phyloP scores from a whole-genome alignment of 2,888 invertebrate species.

The Venustoraphidia nigricollis region DNA sequence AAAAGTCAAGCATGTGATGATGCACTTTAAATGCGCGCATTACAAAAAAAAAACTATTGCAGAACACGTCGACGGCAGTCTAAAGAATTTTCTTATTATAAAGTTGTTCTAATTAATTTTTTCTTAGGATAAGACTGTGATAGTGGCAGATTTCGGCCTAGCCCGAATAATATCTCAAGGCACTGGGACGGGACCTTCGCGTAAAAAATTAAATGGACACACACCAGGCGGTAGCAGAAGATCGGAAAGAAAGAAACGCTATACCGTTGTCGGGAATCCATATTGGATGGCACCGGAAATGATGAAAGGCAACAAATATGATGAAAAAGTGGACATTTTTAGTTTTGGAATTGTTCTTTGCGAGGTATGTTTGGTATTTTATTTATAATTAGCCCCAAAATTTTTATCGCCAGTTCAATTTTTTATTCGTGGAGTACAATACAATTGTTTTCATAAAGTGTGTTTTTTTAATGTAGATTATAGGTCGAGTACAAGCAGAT shows the following conservation, averaged over 20 bases:
- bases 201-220: slow-evolving; percentile 22
- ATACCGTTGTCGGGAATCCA: slow-evolving; percentile 92
- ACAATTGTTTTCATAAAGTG: neutral
- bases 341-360: slow-evolving; percentile 91
- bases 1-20: neutral
- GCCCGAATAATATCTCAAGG: slow-evolving; percentile 59
- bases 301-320: slow-evolving; percentile 93
- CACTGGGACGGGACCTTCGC: slow-evolving; percentile 16
- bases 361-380: slow-evolving; percentile 43
- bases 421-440: too few relatives aligned
- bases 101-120: neutral
- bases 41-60: too few relatives aligned
- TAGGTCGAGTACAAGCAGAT: slow-evolving; percentile 88
- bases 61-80: neutral
- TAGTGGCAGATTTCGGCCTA: slow-evolving; percentile 91
- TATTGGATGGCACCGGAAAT: slow-evolving; percentile 99
- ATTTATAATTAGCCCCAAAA: too few relatives aligned
- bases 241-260: slow-evolving; percentile 67
- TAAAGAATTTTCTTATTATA: neutral
- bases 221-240: slow-evolving; percentile 22
- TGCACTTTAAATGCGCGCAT: too few relatives aligned
- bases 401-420: too few relatives aligned
- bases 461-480: slow-evolving; percentile 46
- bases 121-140: slow-evolving; percentile 70
- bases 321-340: slow-evolving; percentile 92